phyloP scores from a whole-genome alignment of 1,140 invertebrate species.

The Ridgeia piscesae region DNA sequence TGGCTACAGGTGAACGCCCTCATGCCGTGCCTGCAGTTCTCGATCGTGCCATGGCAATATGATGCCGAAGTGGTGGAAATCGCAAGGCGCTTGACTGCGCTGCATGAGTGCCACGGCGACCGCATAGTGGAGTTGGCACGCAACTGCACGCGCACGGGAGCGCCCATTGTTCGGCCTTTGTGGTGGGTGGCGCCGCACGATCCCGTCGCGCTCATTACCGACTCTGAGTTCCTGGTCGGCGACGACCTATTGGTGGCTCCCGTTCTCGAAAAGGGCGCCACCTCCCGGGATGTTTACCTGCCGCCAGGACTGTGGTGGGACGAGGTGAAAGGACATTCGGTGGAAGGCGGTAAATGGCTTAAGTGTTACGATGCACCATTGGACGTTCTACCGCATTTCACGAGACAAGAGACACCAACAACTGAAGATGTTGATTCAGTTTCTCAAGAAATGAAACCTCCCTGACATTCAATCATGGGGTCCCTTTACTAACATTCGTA shows the following conservation, averaged over 20 bases:
- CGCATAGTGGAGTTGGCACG: constrained; percentile 30
- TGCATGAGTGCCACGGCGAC: constrained; percentile 22
- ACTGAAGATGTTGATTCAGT: neutral
- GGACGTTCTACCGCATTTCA: constrained; percentile 14
- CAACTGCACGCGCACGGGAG: constrained; percentile 24
- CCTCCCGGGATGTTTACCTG: constrained; percentile 32
- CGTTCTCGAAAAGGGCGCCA: constrained; percentile 69
- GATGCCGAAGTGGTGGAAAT: constrained; percentile 67
- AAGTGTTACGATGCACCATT: neutral
- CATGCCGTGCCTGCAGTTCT: constrained; percentile 85
- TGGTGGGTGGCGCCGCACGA: constrained; percentile 45
- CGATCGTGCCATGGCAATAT: constrained; percentile 84
- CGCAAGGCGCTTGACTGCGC: constrained; percentile 22
- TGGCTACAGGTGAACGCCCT: constrained; percentile 86
- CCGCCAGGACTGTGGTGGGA: constrained; percentile 26
- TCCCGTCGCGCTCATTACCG: constrained; percentile 33
- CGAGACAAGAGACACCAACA: neutral
- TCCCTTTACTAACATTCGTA: too few relatives aligned
- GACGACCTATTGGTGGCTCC: constrained; percentile 81
- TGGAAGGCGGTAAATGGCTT: constrained; percentile 12
- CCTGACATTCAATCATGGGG: neutral
- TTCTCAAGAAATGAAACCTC: neutral
- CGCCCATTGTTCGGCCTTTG: constrained; percentile 46
- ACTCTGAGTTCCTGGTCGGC: constrained; percentile 81
- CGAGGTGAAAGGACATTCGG: constrained; percentile 42